A percentile compares a stretch with the other conserved stretches of the same genome.
Evolutionary conservation across 1,140 invertebrate genomes (phyloP).

Genomic region (Globodera rostochiensis): DNA sequence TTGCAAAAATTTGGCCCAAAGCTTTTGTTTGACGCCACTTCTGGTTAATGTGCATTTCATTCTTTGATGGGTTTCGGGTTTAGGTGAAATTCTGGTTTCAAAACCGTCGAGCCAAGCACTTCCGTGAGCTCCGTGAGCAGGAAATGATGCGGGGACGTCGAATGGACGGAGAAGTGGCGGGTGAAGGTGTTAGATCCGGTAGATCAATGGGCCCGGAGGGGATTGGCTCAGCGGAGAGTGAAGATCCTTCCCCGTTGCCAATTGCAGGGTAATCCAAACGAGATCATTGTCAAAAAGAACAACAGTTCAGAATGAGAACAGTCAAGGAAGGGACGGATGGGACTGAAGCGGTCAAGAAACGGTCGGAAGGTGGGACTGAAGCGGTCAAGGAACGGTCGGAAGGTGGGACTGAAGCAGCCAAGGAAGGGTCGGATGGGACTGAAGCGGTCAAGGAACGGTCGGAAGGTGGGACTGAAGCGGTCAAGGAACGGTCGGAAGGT

Average conservation of each 20-base stretch:
- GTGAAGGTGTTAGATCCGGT: background rate
- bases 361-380: no score
- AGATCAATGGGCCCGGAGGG: conserved; percentile 5
- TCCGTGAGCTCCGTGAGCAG: no score
- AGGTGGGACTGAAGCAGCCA: no score
- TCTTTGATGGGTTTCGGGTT: conserved; percentile 44
- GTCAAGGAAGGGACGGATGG: background rate
- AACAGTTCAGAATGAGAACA: background rate
- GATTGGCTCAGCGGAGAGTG: background rate
- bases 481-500: no score
- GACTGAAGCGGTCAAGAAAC: no score
- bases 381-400: no score
- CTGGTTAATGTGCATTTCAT: conserved; percentile 72
- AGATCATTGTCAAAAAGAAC: background rate
- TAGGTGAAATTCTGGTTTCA: conserved; percentile 99
- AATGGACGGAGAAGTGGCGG: background rate
- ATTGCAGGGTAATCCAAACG: background rate
- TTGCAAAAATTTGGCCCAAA: conserved; percentile 86
- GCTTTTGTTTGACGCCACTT: conserved; percentile 87
- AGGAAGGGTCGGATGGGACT: no score
- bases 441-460: no score
- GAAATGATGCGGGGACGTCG: conserved; percentile 66
- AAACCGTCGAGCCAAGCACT: conserved; percentile 75
- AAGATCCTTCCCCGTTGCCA: background rate
- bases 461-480: background rate